These are phyloP conservation scores for Brachionus manjavacas DNA, from an alignment of 1,140 invertebrate species.

Conservation along the genomic window DNA sequence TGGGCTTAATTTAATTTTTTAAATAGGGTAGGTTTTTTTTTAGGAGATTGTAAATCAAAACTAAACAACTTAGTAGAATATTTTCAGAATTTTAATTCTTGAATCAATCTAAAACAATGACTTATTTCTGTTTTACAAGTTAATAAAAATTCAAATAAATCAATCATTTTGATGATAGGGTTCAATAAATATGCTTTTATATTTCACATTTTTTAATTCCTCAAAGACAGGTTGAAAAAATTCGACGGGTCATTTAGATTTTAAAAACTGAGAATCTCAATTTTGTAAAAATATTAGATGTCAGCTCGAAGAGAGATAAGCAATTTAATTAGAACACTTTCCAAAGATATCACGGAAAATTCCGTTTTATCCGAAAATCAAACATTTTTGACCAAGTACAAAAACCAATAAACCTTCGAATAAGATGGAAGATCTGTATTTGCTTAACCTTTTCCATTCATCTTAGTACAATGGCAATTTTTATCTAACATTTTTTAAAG, in stretches of 20 bases:
- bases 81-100: too few species aligned
- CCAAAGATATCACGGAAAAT: not conserved
- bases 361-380: not conserved
- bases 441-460: constrained; percentile 14
- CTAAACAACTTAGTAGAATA: too few species aligned
- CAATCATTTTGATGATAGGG: too few species aligned
- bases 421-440: not conserved
- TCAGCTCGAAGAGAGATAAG: not conserved
- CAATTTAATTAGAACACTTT: constrained; percentile 6
- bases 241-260: too few species aligned
- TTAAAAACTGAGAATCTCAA: too few species aligned
- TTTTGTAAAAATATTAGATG: not conserved
- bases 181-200: too few species aligned
- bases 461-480: not conserved
- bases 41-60: not conserved
- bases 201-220: too few species aligned
- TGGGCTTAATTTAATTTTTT: not conserved
- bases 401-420: not conserved
- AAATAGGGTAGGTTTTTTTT: not conserved
- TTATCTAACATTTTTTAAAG: constrained; percentile 31
- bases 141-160: too few species aligned
- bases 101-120: too few species aligned
- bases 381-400: not conserved
- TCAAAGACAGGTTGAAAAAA: too few species aligned
- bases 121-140: too few species aligned